Evolutionary conservation across 1,140 invertebrate genomes (phyloP).

Genomic region (Argopecten irradians): DNA sequence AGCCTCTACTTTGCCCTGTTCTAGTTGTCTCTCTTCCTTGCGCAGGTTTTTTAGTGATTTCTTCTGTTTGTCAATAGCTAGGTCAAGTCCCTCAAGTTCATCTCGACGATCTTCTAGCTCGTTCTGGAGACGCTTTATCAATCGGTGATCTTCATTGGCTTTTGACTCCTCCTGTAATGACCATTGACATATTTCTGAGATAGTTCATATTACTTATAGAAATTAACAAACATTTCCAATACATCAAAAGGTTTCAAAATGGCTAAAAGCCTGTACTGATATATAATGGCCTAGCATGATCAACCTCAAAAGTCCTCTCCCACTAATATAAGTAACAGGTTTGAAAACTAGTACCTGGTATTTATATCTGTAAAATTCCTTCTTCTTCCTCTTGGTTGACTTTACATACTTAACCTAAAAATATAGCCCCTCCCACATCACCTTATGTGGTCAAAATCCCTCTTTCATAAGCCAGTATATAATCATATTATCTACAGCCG

Average conservation of each 20-base stretch:
- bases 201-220: neutral
- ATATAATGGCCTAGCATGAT: neutral
- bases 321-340: too few relatives aligned
- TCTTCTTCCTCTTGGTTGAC: too few relatives aligned
- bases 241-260: neutral
- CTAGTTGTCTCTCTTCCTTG: conserved; percentile 64
- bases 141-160: neutral
- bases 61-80: conserved; percentile 76
- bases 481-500: too few relatives aligned
- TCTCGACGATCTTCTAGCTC: conserved; percentile 55
- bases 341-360: too few relatives aligned
- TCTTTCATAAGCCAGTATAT: too few relatives aligned
- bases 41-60: conserved; percentile 66
- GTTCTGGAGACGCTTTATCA: neutral
- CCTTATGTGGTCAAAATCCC: too few relatives aligned
- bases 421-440: too few relatives aligned
- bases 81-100: conserved; percentile 73
- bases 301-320: too few relatives aligned
- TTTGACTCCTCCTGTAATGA: conserved; percentile 58
- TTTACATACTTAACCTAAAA: too few relatives aligned
- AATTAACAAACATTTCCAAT: neutral
- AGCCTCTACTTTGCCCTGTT: conserved; percentile 60
- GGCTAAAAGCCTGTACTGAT: neutral
- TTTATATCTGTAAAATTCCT: too few relatives aligned
- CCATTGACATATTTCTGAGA: neutral